phyloP scores from a whole-genome alignment of 2,797 vertebrate species.

The Chrosomus eos region DNA sequence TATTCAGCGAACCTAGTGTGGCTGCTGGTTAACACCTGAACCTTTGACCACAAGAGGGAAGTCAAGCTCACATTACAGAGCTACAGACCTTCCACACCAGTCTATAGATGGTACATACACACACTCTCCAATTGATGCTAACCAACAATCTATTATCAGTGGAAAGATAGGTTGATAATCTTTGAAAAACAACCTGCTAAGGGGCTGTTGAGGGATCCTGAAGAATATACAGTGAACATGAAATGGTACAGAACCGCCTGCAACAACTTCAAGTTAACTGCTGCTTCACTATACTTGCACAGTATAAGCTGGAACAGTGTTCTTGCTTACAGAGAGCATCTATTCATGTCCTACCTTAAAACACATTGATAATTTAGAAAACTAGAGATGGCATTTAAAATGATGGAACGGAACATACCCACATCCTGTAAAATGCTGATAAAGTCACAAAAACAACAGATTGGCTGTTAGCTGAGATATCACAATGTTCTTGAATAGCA shows the following conservation, averaged over 20 bases:
- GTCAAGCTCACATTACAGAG: conserved; percentile 24
- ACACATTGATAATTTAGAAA: neutral
- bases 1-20: neutral
- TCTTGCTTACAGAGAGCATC: neutral
- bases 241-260: neutral
- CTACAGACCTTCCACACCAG: neutral
- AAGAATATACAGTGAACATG: neutral
- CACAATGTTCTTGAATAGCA: conserved; percentile 34
- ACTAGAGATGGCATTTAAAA: conserved; percentile 11
- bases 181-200: neutral
- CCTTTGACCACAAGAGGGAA: conserved; percentile 42
- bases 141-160: conserved; percentile 20
- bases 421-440: conserved; percentile 29
- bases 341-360: conserved; percentile 6
- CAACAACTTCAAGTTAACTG: neutral
- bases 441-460: conserved; percentile 36
- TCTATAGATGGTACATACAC: neutral
- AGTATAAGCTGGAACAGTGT: neutral
- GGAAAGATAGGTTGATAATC: neutral
- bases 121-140: conserved; percentile 10
- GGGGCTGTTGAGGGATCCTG: neutral
- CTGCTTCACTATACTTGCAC: neutral
- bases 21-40: conserved; percentile 23
- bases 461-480: conserved; percentile 7
- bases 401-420: conserved; percentile 10